phyloP scores from a whole-genome alignment of 2,113 vertebrate species.

The Trematocara variabile region DNA sequence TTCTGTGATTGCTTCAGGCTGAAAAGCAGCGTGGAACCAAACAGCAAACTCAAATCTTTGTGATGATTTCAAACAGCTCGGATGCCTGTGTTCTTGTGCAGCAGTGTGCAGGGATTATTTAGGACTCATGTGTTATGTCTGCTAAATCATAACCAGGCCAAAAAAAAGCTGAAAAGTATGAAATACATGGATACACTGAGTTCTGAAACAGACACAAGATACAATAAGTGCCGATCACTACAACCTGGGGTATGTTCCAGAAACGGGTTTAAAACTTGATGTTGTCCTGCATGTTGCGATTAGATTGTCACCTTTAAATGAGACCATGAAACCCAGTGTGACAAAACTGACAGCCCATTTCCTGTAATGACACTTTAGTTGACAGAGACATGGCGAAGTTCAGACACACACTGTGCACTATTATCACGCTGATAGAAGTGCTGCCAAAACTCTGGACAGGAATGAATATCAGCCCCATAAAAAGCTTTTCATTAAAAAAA shows the following conservation, averaged over 20 bases:
- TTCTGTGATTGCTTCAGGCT: conserved; percentile 24
- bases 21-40: not conserved
- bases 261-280: not conserved
- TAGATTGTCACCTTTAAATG: not conserved
- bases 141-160: not conserved
- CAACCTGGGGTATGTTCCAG: not conserved
- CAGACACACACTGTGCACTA: conserved; percentile 3
- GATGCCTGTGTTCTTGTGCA: not conserved
- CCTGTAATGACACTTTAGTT: not conserved
- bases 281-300: not conserved
- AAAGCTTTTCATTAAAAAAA: not conserved
- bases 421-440: conserved; percentile 9
- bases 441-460: not conserved
- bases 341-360: not conserved
- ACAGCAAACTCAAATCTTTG: not conserved
- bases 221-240: not conserved
- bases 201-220: not conserved
- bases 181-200: not conserved
- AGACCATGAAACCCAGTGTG: not conserved
- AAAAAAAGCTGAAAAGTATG: not conserved
- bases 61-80: not conserved
- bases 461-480: not conserved
- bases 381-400: conserved; percentile 7
- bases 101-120: not conserved
- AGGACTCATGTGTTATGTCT: not conserved